Conservation (phyloP, 2,888 invertebrate species). For the Morpho achilles region DNA sequence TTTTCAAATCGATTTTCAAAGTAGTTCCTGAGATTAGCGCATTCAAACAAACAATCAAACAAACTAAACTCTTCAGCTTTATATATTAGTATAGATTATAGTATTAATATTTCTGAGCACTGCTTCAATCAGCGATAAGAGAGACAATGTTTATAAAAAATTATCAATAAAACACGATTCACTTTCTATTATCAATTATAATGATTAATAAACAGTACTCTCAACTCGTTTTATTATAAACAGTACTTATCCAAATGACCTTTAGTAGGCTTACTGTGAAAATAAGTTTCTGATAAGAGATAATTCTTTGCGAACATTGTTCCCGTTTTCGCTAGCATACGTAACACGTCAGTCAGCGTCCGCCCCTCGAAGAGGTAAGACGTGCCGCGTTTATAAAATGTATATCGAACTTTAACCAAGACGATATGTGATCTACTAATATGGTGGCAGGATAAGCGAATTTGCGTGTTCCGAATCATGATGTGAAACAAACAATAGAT, state of each 20-base stretch:
- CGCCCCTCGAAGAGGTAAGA: slow-evolving; percentile 19
- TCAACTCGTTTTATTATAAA: not conserved
- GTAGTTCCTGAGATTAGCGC: no score
- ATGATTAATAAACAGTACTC: not conserved
- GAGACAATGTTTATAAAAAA: no score
- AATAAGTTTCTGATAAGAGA: slow-evolving; percentile 35
- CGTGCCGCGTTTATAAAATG: slow-evolving; percentile 23
- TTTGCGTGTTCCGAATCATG: slow-evolving; percentile 31
- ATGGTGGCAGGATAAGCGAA: slow-evolving; percentile 32
- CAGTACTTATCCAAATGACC: slow-evolving; percentile 9
- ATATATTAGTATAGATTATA: no score
- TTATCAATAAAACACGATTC: no score
- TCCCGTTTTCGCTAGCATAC: slow-evolving; percentile 1
- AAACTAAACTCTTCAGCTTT: no score
- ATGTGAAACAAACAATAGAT: slow-evolving; percentile 29
- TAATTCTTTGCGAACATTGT: slow-evolving; percentile 16
- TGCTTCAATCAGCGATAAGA: no score
- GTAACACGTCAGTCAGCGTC: slow-evolving; percentile 28
- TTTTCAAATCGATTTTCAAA: no score
- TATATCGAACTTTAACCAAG: slow-evolving; percentile 24
- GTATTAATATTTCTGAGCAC: no score
- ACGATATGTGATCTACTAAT: slow-evolving; percentile 24
- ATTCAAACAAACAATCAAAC: no score
- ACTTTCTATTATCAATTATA: not conserved
- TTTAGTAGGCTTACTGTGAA: slow-evolving; percentile 16